These are phyloP conservation scores for Macaria liturata DNA, from an alignment of 2,888 invertebrate genomes.

Conservation along the genomic window DNA sequence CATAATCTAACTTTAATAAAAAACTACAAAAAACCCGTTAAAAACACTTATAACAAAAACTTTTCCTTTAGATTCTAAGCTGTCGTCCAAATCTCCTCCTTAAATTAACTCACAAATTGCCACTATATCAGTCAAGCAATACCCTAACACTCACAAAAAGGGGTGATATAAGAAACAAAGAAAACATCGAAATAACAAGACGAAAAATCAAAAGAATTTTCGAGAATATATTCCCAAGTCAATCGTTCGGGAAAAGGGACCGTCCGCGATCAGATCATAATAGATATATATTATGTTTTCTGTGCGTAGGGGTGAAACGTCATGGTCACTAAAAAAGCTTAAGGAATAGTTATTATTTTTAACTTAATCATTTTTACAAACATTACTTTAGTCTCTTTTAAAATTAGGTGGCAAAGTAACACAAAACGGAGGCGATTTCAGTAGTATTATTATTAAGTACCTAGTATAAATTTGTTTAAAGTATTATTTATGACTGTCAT, in stretches of 20 bases:
- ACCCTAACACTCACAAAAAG: slow-evolving; percentile 22
- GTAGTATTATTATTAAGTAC: no score
- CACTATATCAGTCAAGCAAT: slow-evolving; percentile 26
- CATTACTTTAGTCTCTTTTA: no score
- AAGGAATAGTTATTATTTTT: no score
- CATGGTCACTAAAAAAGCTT: neutral
- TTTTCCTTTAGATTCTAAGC: neutral
- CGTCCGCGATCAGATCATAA: slow-evolving; percentile 70
- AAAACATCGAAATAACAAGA: slow-evolving; percentile 57
- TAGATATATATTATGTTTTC: slow-evolving; percentile 65
- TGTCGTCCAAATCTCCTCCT: slow-evolving; percentile 12
- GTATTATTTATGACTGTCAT: no score
- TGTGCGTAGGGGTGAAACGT: slow-evolving; percentile 29
- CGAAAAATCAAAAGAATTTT: slow-evolving; percentile 32
- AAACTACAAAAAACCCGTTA: no score
- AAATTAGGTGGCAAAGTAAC: no score
- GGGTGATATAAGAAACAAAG: slow-evolving; percentile 37
- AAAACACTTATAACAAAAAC: no score
- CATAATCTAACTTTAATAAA: no score
- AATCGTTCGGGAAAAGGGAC: slow-evolving; percentile 67
- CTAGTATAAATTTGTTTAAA: no score
- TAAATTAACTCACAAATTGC: slow-evolving; percentile 25
- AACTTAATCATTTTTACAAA: no score
- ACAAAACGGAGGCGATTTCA: no score
- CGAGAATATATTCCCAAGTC: slow-evolving; percentile 57